phyloP scores from a whole-genome alignment of 1,140 invertebrate genomes.

The Gryllus bimaculatus region DNA sequence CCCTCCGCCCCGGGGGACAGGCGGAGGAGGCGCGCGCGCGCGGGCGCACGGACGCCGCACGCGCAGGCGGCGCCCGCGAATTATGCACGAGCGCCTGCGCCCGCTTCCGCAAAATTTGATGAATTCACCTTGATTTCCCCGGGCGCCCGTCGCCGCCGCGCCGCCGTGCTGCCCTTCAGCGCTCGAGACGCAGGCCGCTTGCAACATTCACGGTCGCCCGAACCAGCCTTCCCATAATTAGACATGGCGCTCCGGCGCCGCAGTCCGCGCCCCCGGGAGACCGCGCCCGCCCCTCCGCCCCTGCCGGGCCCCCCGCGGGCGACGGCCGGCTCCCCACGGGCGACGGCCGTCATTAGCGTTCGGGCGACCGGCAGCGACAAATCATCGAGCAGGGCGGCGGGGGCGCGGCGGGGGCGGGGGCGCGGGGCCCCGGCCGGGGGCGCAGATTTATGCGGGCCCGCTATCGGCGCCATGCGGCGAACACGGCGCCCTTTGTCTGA shows the following conservation, averaged over 20 bases:
- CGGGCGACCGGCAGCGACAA: background rate
- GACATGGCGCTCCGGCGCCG: background rate
- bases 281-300: background rate
- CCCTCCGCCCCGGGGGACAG: no score
- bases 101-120: background rate
- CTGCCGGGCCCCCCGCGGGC: no score
- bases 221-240: background rate
- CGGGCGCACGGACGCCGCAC: no score
- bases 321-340: background rate
- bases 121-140: background rate
- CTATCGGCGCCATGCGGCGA: background rate
- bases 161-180: no score
- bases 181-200: background rate
- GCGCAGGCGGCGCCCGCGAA: background rate
- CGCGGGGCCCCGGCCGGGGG: no score
- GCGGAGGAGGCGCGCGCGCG: background rate
- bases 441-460: background rate
- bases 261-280: background rate
- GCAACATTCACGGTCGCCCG: background rate
- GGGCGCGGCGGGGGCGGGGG: no score
- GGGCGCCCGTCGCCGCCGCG: background rate
- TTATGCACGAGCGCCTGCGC: background rate
- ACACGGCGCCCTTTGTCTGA: background rate
- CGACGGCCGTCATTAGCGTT: background rate
- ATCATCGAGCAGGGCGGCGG: background rate